These are phyloP conservation scores for Diplolepis rosae DNA, from an alignment of 2,888 invertebrate species.

Conservation along the genomic window DNA sequence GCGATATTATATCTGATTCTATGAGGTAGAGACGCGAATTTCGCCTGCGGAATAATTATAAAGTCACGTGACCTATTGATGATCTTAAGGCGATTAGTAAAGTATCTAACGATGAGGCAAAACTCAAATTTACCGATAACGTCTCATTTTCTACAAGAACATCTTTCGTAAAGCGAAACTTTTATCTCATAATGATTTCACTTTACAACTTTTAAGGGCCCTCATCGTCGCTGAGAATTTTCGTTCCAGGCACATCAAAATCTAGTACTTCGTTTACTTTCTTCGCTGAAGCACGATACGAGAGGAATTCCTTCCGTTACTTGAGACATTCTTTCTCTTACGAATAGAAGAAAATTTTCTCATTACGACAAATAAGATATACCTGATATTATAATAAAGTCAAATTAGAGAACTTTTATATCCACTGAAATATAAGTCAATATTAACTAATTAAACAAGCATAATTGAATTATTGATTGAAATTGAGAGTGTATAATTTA, in stretches of 20 bases:
- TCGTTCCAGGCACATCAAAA: neutral
- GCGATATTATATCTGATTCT: neutral
- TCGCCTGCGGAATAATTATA: slow-evolving; percentile 15
- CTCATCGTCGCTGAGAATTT: neutral
- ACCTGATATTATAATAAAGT: neutral
- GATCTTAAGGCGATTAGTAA: neutral
- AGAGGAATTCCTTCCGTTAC: neutral
- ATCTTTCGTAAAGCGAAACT: neutral
- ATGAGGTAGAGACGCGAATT: neutral
- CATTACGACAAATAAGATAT: no score
- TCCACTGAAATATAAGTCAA: no score
- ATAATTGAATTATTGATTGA: no score
- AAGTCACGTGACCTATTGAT: slow-evolving; percentile 3
- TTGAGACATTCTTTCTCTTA: neutral
- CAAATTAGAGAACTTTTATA: neutral
- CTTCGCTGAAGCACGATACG: neutral
- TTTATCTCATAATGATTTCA: slow-evolving; percentile 16
- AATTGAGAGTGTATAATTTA: no score
- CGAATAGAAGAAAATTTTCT: neutral
- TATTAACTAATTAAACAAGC: no score
- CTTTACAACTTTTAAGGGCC: slow-evolving; percentile 14
- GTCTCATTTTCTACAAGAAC: neutral
- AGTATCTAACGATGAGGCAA: neutral
- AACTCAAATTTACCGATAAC: neutral
- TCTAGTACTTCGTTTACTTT: neutral